phyloP scores from a whole-genome alignment of 2,888 invertebrate genomes.

The Frankliniella intonsa region DNA sequence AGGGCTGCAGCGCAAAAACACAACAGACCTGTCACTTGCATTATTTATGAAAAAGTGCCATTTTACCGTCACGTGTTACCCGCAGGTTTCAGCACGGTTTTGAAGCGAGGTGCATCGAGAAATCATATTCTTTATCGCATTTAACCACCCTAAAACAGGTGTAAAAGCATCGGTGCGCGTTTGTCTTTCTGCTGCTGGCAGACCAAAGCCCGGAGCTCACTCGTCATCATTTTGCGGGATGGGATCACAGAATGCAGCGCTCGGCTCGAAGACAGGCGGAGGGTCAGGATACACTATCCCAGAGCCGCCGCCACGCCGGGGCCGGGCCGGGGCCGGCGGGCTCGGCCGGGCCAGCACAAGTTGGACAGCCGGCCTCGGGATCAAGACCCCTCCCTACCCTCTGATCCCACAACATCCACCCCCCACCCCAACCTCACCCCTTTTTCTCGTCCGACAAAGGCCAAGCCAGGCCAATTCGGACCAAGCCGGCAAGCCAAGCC shows the following conservation, averaged over 20 bases:
- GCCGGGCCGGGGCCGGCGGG: not conserved
- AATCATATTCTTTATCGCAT: no score
- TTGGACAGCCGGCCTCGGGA: not conserved
- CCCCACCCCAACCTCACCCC: not conserved
- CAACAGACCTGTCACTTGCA: not conserved
- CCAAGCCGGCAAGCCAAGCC: not conserved
- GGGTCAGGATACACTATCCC: conserved; percentile 12
- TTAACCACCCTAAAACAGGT: no score
- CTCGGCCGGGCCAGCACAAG: not conserved
- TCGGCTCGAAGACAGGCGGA: no score
- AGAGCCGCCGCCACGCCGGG: not conserved
- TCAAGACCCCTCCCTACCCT: not conserved
- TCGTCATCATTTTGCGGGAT: no score
- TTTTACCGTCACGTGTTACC: no score
- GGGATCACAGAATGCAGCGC: no score
- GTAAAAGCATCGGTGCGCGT: no score
- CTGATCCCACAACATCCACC: not conserved
- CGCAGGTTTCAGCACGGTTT: no score
- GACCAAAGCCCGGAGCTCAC: no score
- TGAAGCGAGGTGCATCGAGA: no score
- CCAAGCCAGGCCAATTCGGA: not conserved
- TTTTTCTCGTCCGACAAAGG: not conserved
- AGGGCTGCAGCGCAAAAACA: not conserved
- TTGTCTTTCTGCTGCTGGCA: no score
- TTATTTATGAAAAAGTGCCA: no score